Base-by-base conservation (phyloP, 2,888 invertebrate species). In the Arrhopalites spinosus region DNA sequence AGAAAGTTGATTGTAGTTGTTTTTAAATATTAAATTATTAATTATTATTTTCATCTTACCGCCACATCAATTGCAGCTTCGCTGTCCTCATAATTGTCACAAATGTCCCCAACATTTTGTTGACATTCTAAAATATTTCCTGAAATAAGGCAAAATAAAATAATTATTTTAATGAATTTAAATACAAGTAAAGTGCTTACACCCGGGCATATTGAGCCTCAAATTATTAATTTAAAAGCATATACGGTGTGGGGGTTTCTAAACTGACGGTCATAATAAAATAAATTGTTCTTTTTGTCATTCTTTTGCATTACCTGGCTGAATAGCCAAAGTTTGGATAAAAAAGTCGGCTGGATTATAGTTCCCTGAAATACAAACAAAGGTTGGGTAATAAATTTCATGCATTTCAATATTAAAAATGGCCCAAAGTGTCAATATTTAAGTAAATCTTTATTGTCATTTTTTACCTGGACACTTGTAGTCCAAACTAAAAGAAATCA, bases 281-380 rank as follows among this genome's bases (percentile, higher is more conserved):
- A n/a, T n/a, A n/a, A n/a, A n/a, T n/a, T n/a, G n/a, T n/a, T n/a
- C n/a, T n/a, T n/a, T n/a, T n/a, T n/a, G n/a, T n/a, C n/a, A n/a
- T n/a, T n/a, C n/a, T n/a, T n/a, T n/a, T n/a, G n/a, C n/a, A n/a
- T n/a, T n/a, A n/a, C 96, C 84, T 96, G 96, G 95, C 0, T 92
- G 90, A 0, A 96, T 91, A 0, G 96, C 94, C 80, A 97, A 86
- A 1, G 93, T 89, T 84, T 95, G 93, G 67, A 97, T 92, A 86
- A 92, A 96, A 86, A 93, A 94, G 86, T 98, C 97, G 0, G 96
- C 95, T 2, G 96, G 96, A 85, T 96, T 96, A 86, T 93, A 96
- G 85, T 95, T 95, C 5, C 89, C 90, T 0, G 96, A 96, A 85
- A n/a, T n/a, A n/a, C n/a, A n/a, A n/a, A n/a, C n/a, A 94, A 94